Percentiles rank a stretch among this genome's conserved stretches.
Conservation (phyloP, 2,888 invertebrate genomes). For the Lepidochitona cinerea region DNA sequence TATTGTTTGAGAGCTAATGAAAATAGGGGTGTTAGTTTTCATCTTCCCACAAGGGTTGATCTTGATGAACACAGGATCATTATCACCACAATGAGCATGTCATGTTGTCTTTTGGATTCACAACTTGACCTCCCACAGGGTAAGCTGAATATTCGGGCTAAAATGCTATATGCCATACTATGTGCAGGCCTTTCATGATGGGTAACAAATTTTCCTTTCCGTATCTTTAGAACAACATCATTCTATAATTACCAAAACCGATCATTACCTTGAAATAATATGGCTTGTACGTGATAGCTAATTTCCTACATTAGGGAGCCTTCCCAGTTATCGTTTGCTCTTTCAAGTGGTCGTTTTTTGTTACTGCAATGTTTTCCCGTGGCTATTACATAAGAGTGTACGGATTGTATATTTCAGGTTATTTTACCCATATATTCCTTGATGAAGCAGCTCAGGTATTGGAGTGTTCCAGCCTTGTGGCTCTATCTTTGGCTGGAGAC, state of each 20-base stretch:
- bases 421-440: conserved; percentile 85
- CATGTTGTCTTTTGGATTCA: conserved; percentile 82
- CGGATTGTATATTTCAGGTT: conserved; percentile 67
- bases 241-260: too few species aligned
- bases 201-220: too few species aligned
- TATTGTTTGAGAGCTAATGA: conserved; percentile 80
- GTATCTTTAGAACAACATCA: too few species aligned
- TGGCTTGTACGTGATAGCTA: too few species aligned
- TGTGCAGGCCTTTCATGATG: too few species aligned
- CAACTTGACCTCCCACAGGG: conserved; percentile 79
- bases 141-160: too few species aligned
- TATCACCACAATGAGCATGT: conserved; percentile 85
- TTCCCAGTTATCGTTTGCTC: too few species aligned
- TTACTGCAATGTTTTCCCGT: too few species aligned
- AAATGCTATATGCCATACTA: too few species aligned
- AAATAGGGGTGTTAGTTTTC: conserved; percentile 73
- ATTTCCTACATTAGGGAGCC: too few species aligned
- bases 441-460: conserved; percentile 91
- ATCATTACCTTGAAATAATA: too few species aligned
- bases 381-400: background rate
- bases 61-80: conserved; percentile 81
- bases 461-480: conserved; percentile 88
- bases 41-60: conserved; percentile 81
- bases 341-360: too few species aligned
- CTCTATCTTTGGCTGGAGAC: conserved; percentile 81